phyloP scores from a whole-genome alignment of 2,113 vertebrate species.

The Myxocyprinus asiaticus region DNA sequence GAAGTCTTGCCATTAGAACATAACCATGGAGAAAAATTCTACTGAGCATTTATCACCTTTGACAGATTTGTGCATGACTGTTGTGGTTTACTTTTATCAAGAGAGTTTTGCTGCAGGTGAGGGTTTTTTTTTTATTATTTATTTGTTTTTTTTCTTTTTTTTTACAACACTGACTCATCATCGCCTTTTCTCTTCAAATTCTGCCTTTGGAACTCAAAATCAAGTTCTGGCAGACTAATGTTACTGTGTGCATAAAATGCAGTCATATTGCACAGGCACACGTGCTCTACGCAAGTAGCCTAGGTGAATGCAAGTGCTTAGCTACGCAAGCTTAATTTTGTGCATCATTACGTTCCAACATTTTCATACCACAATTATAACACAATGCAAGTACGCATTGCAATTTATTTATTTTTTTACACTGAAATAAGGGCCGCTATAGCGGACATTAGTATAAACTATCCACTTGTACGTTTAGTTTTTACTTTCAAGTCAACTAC shows the following conservation, averaged over 20 bases:
- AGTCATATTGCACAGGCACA: background rate
- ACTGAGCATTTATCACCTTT: slow-evolving; percentile 29
- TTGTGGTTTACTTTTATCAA: slow-evolving; percentile 25
- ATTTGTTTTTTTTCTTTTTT: no score
- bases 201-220: background rate
- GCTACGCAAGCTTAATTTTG: no score
- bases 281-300: no score
- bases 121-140: background rate
- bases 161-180: slow-evolving; percentile 13
- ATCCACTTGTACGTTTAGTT: no score
- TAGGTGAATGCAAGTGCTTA: no score
- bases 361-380: no score
- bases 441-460: no score
- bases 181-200: background rate
- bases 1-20: background rate
- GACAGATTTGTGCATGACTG: slow-evolving; percentile 11
- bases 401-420: no score
- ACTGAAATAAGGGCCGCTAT: no score
- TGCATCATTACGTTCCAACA: no score
- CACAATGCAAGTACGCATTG: no score
- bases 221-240: background rate
- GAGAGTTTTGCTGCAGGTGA: slow-evolving; percentile 13
- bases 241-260: background rate
- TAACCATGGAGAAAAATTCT: background rate
- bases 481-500: no score